Evolutionary conservation across 2,797 vertebrate species (phyloP), one percentile per base, ranked within the genome.

Genomic region (Masticophis lateralis): DNA sequence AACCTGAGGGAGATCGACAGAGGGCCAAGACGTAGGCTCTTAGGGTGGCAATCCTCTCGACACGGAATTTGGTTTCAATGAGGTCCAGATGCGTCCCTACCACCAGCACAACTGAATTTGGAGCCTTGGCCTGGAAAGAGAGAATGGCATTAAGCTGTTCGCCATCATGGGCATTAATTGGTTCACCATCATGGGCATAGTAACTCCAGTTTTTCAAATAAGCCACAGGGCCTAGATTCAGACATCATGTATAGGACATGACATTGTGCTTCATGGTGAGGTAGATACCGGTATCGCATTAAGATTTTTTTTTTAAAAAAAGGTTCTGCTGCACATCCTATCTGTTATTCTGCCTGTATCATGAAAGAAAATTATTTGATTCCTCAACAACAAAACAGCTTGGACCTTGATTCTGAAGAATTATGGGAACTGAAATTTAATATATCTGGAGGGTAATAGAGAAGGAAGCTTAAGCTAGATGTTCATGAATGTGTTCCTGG

Each of bases 11-110:
- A 0, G 99, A 98, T 0, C 99, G 98, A 96, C 99, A 99, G 59
- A 99, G 97, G 0, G 99, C 99, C 97, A 99, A 97, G 89, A 99
- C 98, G 0, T 99, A 99, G 0, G 99, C 99, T 1, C 99, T 97
- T 22, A 99, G 98, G 0, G 99, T 99, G 0, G 99, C 99, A 1
- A 99, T 98, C 55, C 99, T 98, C 96, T 99, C 99, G 0, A 98
- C 98, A 0, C 99, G 99, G 95, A 99, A 99, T 94, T 98, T 99
- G 0, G 98, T 98, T 91, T 99, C 98, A 0, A 99, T 99, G 63
- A 99, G 97, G 96, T 99, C 99, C 96, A 99, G 97, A 96, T 99
- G 99, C 0, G 99, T 99, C 87, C 99, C 99, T 0, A 99, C 98
- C 63, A 99, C 99, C 92, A 99, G 92, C 95, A 99, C 99, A 0